phyloP scores from a whole-genome alignment of 2,797 vertebrate genomes.

The Bucorvus abyssinicus region DNA sequence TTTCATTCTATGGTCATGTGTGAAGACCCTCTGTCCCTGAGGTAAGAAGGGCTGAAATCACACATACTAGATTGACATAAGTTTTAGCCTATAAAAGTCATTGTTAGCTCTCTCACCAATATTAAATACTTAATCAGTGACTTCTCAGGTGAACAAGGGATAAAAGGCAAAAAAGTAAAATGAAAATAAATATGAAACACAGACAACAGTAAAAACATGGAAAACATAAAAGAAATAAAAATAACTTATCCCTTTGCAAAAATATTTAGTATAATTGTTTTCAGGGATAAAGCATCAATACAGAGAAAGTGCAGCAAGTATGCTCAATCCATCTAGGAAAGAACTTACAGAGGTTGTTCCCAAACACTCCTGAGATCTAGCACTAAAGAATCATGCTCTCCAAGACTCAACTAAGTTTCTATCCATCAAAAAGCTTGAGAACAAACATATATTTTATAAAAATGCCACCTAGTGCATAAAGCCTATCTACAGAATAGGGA shows the following conservation, averaged over 20 bases:
- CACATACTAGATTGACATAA: not conserved
- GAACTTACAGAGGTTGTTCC: not conserved
- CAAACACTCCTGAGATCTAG: not conserved
- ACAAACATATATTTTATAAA: not conserved
- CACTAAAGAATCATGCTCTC: not conserved
- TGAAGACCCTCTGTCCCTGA: fast-evolving
- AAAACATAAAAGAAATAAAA: not conserved
- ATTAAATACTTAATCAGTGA: not conserved
- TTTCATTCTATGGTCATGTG: not conserved
- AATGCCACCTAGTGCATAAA: not conserved
- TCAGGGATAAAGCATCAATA: not conserved
- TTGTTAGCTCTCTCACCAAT: not conserved
- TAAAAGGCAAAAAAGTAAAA: not conserved
- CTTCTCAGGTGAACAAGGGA: not conserved
- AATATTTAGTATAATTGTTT: not conserved
- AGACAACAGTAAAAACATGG: not conserved
- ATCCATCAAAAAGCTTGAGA: not conserved
- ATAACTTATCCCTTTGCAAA: not conserved
- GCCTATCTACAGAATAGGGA: not conserved
- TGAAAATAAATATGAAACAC: not conserved
- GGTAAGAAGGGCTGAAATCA: not conserved
- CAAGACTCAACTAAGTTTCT: not conserved
- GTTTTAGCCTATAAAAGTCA: not conserved
- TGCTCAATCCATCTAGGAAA: not conserved
- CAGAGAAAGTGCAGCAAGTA: not conserved